Percentiles rank a stretch among this genome's conserved stretches.
phyloP scores from a whole-genome alignment of 2,797 vertebrate genomes.

The Botia kubotai region DNA sequence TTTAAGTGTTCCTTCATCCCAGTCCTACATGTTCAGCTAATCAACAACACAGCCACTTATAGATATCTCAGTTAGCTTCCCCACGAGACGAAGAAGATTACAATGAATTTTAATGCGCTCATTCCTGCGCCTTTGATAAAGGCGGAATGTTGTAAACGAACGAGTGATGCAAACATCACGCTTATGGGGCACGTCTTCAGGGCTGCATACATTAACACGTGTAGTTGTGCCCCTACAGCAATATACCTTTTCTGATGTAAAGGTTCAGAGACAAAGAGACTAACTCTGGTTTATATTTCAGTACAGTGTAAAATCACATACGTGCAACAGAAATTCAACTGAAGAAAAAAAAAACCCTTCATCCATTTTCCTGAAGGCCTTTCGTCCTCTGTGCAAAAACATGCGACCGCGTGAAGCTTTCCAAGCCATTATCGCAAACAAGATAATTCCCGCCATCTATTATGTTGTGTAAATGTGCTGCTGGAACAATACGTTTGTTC shows the following conservation, averaged over 20 bases:
- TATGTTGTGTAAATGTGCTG: conserved; percentile 52
- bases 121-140: conserved; percentile 23
- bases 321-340: conserved; percentile 2
- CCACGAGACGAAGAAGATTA: conserved; percentile 28
- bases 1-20: conserved; percentile 43
- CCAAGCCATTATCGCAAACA: conserved; percentile 46
- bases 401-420: conserved; percentile 30
- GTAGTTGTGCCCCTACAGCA: conserved; percentile 19
- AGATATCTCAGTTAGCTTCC: conserved; percentile 29
- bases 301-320: not conserved
- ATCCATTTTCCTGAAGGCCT: conserved; percentile 37
- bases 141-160: conserved; percentile 8
- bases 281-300: conserved; percentile 4
- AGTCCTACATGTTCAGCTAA: conserved; percentile 41
- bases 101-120: conserved; percentile 34
- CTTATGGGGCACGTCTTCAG: not conserved
- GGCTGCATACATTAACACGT: conserved; percentile 24
- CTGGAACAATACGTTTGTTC: conserved; percentile 51
- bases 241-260: conserved; percentile 16
- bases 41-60: conserved; percentile 51
- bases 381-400: conserved; percentile 8
- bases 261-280: not conserved
- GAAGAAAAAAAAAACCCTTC: conserved; percentile 31
- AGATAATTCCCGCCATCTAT: conserved; percentile 52
- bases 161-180: not conserved